Conservation (phyloP, 2,888 invertebrate species). For the Oligia strigilis region DNA sequence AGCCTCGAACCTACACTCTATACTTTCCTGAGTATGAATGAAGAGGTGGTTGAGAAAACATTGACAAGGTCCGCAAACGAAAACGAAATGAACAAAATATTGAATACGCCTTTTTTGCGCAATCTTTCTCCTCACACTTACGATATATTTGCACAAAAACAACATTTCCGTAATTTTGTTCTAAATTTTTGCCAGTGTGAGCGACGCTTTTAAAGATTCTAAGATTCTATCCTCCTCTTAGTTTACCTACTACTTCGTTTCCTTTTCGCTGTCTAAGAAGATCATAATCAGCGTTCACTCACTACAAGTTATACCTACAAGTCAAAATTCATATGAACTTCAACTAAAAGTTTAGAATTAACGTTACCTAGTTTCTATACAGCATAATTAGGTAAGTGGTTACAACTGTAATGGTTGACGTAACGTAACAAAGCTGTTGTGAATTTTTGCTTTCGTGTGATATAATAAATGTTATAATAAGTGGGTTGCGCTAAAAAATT, state of each 20-base stretch:
- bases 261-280: neutral
- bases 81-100: too few species aligned
- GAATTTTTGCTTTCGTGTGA: constrained; percentile 65
- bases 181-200: too few species aligned
- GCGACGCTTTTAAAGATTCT: neutral
- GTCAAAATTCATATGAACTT: constrained; percentile 14
- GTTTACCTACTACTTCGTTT: neutral
- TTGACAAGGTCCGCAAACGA: too few species aligned
- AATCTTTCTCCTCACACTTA: too few species aligned
- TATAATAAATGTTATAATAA: constrained; percentile 63
- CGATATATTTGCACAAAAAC: too few species aligned
- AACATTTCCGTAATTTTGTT: too few species aligned
- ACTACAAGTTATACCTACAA: neutral
- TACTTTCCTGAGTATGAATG: too few species aligned
- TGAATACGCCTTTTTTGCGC: too few species aligned
- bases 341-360: constrained; percentile 15
- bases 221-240: neutral
- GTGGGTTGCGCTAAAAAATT: constrained; percentile 61
- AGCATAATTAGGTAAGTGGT: constrained; percentile 54
- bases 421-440: constrained; percentile 62
- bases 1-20: too few species aligned
- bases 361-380: constrained; percentile 38
- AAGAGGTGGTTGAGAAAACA: too few species aligned
- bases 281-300: neutral
- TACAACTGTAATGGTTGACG: constrained; percentile 51